phyloP scores from a whole-genome alignment of 2,113 vertebrate species.

The Xiphophorus couchianus region DNA sequence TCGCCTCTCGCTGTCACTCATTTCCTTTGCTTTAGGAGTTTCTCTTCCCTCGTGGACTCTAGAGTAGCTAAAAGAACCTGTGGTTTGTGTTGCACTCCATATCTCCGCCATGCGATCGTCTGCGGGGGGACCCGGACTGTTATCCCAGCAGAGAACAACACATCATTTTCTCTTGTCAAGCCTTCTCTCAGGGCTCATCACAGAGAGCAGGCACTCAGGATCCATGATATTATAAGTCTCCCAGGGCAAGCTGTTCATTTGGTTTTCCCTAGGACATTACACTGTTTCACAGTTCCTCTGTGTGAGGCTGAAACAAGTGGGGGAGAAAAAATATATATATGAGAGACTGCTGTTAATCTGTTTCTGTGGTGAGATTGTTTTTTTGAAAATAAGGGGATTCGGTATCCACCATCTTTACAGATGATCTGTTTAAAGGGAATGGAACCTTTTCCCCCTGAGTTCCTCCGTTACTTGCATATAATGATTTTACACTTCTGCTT shows the following conservation, averaged over 20 bases:
- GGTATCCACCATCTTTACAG: conserved; percentile 13
- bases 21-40: conserved; percentile 51
- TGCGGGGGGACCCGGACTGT: conserved; percentile 53
- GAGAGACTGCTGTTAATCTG: conserved; percentile 37
- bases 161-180: conserved; percentile 78
- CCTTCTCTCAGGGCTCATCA: conserved; percentile 70
- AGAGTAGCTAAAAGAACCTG: conserved; percentile 52
- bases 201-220: conserved; percentile 72
- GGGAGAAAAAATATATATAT: background rate
- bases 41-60: conserved; percentile 44
- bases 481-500: conserved; percentile 11
- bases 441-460: background rate
- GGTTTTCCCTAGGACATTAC: conserved; percentile 64
- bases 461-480: background rate
- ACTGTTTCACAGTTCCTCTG: conserved; percentile 48
- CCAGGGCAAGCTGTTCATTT: conserved; percentile 69
- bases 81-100: conserved; percentile 72
- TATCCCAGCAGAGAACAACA: conserved; percentile 74
- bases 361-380: conserved; percentile 27
- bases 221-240: conserved; percentile 76
- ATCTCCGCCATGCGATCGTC: conserved; percentile 58
- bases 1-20: conserved; percentile 65
- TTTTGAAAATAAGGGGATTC: conserved; percentile 45
- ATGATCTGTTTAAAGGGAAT: conserved; percentile 25
- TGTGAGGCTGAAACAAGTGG: conserved; percentile 2